phyloP scores from a whole-genome alignment of 37 sponge, comb jelly and placozoan genomes.

The Ianthella basta region DNA sequence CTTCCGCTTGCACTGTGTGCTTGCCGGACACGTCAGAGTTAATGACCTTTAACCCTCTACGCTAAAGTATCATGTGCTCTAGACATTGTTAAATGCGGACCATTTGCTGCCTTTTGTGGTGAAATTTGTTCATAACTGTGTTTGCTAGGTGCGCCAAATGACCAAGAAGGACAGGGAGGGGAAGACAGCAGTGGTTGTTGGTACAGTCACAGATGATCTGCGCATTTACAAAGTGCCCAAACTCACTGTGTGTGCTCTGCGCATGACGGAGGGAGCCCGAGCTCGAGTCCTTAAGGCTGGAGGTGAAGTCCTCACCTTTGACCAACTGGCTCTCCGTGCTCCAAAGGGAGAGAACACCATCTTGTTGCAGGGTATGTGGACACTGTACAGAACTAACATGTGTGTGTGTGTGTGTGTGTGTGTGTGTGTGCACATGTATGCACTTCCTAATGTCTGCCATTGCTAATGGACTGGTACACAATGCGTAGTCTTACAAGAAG shows the following conservation, averaged over 20 bases:
- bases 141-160: conserved; percentile 85
- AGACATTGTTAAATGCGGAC: no score
- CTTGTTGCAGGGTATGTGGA: conserved; percentile 85
- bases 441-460: background rate
- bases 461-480: background rate
- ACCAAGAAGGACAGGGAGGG: conserved; percentile 54
- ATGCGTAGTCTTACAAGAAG: background rate
- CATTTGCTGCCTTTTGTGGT: no score
- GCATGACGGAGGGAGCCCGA: conserved; percentile 93
- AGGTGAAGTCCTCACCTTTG: conserved; percentile 96
- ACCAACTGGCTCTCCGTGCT: conserved; percentile 95
- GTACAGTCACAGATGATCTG: conserved; percentile 95
- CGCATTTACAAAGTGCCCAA: conserved; percentile 84
- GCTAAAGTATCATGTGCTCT: no score
- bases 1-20: no score
- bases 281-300: conserved; percentile 95
- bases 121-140: no score
- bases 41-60: no score
- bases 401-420: no score
- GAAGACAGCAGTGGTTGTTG: conserved; percentile 95
- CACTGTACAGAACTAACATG: no score
- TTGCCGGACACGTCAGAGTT: no score
- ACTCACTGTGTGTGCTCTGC: conserved; percentile 87
- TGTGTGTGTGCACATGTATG: background rate
- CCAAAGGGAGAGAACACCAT: conserved; percentile 95